Conservation (phyloP, 53 echinoderm and acorn worm species). For the Patiria pectinifera region DNA sequence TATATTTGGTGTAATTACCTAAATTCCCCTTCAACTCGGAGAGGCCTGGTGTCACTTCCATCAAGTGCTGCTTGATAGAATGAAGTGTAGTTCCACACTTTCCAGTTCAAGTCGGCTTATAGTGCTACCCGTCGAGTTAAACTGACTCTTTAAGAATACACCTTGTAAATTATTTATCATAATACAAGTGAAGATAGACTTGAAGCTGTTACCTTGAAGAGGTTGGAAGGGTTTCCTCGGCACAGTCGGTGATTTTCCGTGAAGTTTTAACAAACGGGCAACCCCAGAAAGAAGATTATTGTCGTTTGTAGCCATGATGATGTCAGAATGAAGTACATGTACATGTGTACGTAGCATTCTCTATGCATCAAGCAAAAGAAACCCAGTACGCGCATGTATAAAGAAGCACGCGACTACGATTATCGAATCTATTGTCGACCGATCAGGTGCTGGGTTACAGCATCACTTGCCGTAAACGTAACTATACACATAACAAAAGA, state of each 20-base stretch:
- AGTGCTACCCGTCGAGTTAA: background rate
- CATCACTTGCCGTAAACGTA: no score
- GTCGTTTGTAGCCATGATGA: background rate
- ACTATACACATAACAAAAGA: no score
- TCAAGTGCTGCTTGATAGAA: constrained; percentile 2
- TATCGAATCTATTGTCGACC: no score
- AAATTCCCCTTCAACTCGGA: background rate
- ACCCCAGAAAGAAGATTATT: constrained; percentile 12
- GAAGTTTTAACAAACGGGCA: constrained; percentile 20
- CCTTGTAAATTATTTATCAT: background rate
- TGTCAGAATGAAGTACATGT: background rate
- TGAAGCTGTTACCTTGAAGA: background rate
- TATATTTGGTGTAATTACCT: background rate
- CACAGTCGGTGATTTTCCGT: background rate
- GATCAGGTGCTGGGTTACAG: no score
- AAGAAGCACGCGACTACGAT: no score
- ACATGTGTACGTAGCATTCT: no score
- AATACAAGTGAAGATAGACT: background rate
- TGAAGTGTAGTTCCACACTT: constrained; percentile 1
- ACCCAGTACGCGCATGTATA: no score
- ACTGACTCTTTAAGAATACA: background rate
- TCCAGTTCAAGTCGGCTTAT: background rate
- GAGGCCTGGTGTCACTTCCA: constrained; percentile 17
- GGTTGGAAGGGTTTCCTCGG: background rate
- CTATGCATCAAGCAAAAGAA: no score